phyloP scores from a whole-genome alignment of 2,888 invertebrate genomes.

The Apodemia hepburni region DNA sequence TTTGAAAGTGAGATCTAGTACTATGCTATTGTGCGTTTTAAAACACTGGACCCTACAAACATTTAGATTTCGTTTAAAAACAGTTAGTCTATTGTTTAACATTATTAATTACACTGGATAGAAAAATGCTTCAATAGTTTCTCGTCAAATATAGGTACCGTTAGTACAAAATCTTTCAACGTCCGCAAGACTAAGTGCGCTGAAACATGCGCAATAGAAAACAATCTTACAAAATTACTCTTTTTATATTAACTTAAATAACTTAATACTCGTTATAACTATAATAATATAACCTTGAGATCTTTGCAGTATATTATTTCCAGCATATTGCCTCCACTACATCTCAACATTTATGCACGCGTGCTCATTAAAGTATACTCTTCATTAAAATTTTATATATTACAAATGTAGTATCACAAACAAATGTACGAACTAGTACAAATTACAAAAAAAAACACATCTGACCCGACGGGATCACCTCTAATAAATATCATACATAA shows the following conservation, averaged over 20 bases:
- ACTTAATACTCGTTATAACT: slow-evolving; percentile 79
- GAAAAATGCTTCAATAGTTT: slow-evolving; percentile 67
- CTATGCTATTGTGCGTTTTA: slow-evolving; percentile 78
- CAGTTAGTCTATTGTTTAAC: slow-evolving; percentile 73
- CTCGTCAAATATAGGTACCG: slow-evolving; percentile 50
- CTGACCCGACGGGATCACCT: slow-evolving; percentile 58
- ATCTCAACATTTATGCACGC: slow-evolving; percentile 58
- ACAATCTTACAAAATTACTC: slow-evolving; percentile 76
- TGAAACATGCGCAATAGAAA: slow-evolving; percentile 57
- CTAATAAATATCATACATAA: slow-evolving; percentile 76
- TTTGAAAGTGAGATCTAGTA: slow-evolving; percentile 73
- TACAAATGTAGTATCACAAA: slow-evolving; percentile 82
- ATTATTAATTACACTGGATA: slow-evolving; percentile 71
- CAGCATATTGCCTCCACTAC: slow-evolving; percentile 52
- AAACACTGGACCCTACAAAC: slow-evolving; percentile 79
- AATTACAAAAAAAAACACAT: slow-evolving; percentile 69
- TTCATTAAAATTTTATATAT: slow-evolving; percentile 74
- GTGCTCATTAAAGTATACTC: slow-evolving; percentile 72
- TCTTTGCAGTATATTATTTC: slow-evolving; percentile 61
- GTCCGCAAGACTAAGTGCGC: slow-evolving; percentile 58
- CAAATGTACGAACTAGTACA: slow-evolving; percentile 80
- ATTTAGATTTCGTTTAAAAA: slow-evolving; percentile 76
- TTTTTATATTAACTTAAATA: slow-evolving; percentile 78
- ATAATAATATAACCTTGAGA: slow-evolving; percentile 77
- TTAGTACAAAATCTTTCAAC: slow-evolving; percentile 52